Evolutionary conservation across 2,113 vertebrate genomes (phyloP).

Genomic region (Dromiciops gliroides): DNA sequence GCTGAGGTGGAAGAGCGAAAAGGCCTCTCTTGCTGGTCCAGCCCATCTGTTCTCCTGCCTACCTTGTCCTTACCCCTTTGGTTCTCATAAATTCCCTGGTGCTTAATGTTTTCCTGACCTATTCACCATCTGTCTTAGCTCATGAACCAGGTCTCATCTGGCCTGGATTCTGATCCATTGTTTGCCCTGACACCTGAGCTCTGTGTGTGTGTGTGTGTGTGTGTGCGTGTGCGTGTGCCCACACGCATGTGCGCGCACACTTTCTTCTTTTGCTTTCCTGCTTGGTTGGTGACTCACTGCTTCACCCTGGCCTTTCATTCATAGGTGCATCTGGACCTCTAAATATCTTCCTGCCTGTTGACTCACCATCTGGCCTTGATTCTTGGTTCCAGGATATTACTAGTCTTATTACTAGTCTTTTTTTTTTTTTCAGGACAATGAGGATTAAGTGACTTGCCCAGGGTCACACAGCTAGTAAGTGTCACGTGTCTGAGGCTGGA

Average conservation of each 20-base stretch:
- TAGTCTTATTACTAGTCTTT: too few species aligned
- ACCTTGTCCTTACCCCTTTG: not conserved
- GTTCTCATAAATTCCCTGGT: not conserved
- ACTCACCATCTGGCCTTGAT: not conserved
- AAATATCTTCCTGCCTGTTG: not conserved
- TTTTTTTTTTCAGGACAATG: too few species aligned
- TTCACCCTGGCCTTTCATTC: not conserved
- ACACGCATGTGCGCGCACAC: too few species aligned
- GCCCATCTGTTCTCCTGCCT: not conserved
- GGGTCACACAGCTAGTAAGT: too few species aligned
- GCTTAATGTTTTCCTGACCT: not conserved
- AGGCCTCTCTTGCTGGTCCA: not conserved
- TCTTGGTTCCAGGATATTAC: not conserved
- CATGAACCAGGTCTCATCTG: not conserved
- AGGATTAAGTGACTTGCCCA: too few species aligned
- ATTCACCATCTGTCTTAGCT: not conserved
- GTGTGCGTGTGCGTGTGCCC: too few species aligned
- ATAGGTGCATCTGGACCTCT: not conserved
- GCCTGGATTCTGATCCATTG: not conserved
- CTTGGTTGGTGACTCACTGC: not conserved
- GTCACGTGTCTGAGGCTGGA: too few species aligned
- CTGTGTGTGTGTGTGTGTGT: too few species aligned
- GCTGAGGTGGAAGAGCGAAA: not conserved
- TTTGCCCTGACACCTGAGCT: not conserved
- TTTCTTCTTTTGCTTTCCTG: not conserved